Evolutionary conservation across 2,113 vertebrate species (phyloP).

Genomic region (Marmota monax): DNA sequence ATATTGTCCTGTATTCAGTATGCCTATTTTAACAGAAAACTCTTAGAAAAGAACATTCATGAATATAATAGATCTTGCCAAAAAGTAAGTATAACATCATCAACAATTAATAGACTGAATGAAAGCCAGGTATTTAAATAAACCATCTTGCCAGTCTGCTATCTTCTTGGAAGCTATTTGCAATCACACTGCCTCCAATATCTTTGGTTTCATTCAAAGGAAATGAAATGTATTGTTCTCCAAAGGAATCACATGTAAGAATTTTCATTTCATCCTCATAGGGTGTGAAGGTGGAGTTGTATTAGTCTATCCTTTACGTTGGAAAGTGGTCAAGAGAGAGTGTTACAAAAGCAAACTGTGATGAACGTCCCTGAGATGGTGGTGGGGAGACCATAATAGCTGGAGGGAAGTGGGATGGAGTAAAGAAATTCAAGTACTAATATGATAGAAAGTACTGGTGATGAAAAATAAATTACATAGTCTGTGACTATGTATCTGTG

Average conservation of each 20-base stretch:
- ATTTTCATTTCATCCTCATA: neutral
- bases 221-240: neutral
- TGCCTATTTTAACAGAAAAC: constrained; percentile 92
- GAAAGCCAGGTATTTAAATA: neutral
- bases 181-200: neutral
- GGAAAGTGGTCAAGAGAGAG: neutral
- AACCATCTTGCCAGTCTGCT: neutral
- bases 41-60: constrained; percentile 86
- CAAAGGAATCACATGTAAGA: neutral
- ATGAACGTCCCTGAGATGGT: neutral
- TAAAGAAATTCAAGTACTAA: neutral
- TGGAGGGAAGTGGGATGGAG: neutral
- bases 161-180: neutral
- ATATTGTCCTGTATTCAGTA: constrained; percentile 90
- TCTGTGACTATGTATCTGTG: neutral
- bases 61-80: constrained; percentile 64
- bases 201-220: neutral
- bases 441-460: neutral
- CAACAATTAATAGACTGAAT: neutral
- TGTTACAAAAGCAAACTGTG: neutral
- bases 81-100: neutral
- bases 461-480: neutral
- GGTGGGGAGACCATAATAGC: neutral
- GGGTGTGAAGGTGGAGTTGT: neutral
- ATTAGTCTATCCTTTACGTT: neutral